These are phyloP conservation scores for Cantharis lateralis DNA, from an alignment of 2,888 invertebrate genomes.

Conservation along the genomic window DNA sequence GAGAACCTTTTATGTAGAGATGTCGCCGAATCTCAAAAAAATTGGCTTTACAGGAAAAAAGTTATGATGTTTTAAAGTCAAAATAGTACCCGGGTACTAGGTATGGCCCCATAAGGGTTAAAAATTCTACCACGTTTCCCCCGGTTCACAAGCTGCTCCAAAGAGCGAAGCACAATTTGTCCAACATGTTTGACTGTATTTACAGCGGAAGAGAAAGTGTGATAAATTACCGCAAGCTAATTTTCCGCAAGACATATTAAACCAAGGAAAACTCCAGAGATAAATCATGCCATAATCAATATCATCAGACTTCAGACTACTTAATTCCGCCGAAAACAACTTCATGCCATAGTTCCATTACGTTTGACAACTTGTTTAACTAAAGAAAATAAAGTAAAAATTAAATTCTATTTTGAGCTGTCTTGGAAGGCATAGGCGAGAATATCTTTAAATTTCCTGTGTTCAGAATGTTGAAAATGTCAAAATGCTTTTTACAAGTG, in stretches of 20 bases:
- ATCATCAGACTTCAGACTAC: neutral
- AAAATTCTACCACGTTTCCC: neutral
- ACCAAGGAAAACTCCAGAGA: neutral
- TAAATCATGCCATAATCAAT: neutral
- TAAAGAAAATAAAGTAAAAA: neutral
- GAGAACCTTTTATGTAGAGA: no score
- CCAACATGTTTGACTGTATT: neutral
- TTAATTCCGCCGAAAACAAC: neutral
- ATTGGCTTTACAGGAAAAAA: no score
- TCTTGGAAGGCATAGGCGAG: neutral
- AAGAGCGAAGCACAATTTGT: neutral
- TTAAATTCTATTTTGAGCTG: neutral
- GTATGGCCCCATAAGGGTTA: no score
- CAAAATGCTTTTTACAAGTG: neutral
- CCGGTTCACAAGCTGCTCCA: neutral
- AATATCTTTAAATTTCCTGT: neutral
- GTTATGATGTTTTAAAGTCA: no score
- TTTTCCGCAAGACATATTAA: neutral
- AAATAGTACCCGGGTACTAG: no score
- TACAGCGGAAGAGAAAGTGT: neutral
- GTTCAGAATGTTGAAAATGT: neutral
- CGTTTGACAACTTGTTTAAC: neutral
- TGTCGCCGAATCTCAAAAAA: no score
- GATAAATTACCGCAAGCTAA: neutral
- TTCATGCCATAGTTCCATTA: neutral